Evolutionary conservation across 2,888 invertebrate genomes (phyloP).

Genomic region (Pandemis heparana): DNA sequence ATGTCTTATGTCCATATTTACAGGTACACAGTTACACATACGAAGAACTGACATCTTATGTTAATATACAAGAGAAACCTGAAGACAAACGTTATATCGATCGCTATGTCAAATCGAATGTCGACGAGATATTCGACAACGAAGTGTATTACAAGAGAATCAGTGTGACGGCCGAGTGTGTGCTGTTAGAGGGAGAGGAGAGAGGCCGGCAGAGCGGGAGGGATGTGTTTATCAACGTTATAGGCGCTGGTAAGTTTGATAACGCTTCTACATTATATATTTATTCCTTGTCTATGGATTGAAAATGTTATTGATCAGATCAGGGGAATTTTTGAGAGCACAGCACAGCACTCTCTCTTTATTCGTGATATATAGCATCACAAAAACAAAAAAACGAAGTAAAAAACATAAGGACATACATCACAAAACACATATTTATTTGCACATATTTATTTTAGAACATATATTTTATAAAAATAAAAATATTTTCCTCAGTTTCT

Average conservation of each 20-base stretch:
- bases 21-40: constrained; percentile 73
- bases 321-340: too few relatives aligned
- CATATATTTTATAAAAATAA: too few relatives aligned
- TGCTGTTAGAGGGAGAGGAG: constrained; percentile 87
- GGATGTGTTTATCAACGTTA: constrained; percentile 87
- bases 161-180: constrained; percentile 85
- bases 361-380: too few relatives aligned
- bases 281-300: too few relatives aligned
- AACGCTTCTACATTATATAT: constrained; percentile 14
- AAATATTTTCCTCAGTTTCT: too few relatives aligned
- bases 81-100: constrained; percentile 64
- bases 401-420: too few relatives aligned
- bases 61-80: constrained; percentile 58
- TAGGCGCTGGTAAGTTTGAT: constrained; percentile 84
- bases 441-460: too few relatives aligned
- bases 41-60: constrained; percentile 64
- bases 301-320: too few relatives aligned
- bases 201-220: constrained; percentile 81
- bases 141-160: constrained; percentile 82
- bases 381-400: too few relatives aligned
- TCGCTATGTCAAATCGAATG: constrained; percentile 58
- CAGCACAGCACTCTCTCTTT: too few relatives aligned
- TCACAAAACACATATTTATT: too few relatives aligned
- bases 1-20: background rate
- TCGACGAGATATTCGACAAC: constrained; percentile 66